Evolutionary conservation across 2,888 invertebrate genomes (phyloP).

Genomic region (Odiellus spinosus): DNA sequence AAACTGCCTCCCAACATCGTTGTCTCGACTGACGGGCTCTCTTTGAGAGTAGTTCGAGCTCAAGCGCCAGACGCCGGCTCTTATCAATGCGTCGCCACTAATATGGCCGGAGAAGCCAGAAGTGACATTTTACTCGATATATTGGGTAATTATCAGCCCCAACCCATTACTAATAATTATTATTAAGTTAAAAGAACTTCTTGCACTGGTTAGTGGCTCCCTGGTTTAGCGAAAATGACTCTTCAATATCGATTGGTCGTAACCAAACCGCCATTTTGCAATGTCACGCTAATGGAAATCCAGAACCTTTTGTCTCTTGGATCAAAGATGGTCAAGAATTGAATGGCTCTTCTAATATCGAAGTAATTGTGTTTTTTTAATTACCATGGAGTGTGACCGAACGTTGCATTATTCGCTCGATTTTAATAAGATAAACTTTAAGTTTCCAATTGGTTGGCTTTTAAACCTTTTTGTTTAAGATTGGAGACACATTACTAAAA

Average conservation of each 20-base stretch:
- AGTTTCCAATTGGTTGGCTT: background rate
- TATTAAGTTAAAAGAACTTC: too few relatives aligned
- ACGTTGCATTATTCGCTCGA: too few relatives aligned
- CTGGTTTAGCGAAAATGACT: too few relatives aligned
- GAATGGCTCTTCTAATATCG: too few relatives aligned
- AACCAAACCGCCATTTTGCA: conserved; percentile 5
- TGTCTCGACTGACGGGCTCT: conserved; percentile 18
- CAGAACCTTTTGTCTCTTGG: conserved; percentile 40
- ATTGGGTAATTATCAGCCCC: background rate
- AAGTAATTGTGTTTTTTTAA: too few relatives aligned
- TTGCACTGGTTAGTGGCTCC: too few relatives aligned
- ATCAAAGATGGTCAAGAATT: conserved; percentile 33
- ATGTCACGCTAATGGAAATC: conserved; percentile 11
- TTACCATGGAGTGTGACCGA: too few relatives aligned
- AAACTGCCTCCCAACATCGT: conserved; percentile 1
- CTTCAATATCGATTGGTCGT: too few relatives aligned
- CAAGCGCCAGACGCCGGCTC: conserved; percentile 35
- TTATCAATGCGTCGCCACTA: conserved; percentile 44
- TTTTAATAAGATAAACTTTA: too few relatives aligned
- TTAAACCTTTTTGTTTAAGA: background rate
- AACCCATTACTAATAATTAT: too few relatives aligned
- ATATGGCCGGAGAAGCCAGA: conserved; percentile 40
- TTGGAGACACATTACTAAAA: conserved; percentile 28
- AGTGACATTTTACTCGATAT: background rate
- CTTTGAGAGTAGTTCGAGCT: conserved; percentile 26